A percentile compares a stretch with the other conserved stretches of the same genome.
Evolutionary conservation across 1,140 invertebrate species (phyloP).

Genomic region (Pygmarrhopalites habei): DNA sequence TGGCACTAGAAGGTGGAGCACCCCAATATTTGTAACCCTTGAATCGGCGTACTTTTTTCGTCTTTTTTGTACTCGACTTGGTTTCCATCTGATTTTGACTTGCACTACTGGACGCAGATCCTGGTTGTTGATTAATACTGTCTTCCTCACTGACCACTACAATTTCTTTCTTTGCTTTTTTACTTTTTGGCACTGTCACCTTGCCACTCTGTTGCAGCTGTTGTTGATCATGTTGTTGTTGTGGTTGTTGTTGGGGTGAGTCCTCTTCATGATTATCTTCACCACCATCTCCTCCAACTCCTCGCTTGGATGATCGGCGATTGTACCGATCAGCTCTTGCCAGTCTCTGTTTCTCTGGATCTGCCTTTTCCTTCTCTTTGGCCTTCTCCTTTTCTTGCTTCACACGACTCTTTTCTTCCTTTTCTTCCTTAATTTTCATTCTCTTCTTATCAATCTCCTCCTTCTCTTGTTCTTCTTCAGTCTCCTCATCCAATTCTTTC

Average conservation of each 20-base stretch:
- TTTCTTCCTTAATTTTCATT: background rate
- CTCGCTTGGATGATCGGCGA: constrained; percentile 32
- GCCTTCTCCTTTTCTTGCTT: constrained; percentile 14
- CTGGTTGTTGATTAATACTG: constrained; percentile 10
- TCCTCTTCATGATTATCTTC: constrained; percentile 23
- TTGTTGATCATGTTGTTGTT: background rate
- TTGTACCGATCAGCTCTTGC: constrained; percentile 31
- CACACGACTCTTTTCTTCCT: background rate
- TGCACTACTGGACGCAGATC: background rate
- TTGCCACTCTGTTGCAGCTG: background rate
- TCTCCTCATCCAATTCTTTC: constrained; percentile 46
- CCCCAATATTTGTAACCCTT: constrained; percentile 40
- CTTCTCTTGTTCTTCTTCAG: background rate
- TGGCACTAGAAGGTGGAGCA: constrained; percentile 33
- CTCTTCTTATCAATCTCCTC: background rate
- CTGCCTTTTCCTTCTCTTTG: constrained; percentile 38
- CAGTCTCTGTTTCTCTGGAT: constrained; percentile 39
- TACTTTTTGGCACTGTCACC: background rate
- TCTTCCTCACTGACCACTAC: constrained; percentile 8
- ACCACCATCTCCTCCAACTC: constrained; percentile 20
- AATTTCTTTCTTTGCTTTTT: constrained; percentile 1
- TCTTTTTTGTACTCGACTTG: constrained; percentile 22
- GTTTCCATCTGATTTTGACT: background rate
- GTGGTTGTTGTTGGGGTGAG: background rate
- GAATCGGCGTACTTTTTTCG: constrained; percentile 29